Base-by-base conservation (phyloP, 2,113 vertebrate genomes). In the Menura novaehollandiae region DNA sequence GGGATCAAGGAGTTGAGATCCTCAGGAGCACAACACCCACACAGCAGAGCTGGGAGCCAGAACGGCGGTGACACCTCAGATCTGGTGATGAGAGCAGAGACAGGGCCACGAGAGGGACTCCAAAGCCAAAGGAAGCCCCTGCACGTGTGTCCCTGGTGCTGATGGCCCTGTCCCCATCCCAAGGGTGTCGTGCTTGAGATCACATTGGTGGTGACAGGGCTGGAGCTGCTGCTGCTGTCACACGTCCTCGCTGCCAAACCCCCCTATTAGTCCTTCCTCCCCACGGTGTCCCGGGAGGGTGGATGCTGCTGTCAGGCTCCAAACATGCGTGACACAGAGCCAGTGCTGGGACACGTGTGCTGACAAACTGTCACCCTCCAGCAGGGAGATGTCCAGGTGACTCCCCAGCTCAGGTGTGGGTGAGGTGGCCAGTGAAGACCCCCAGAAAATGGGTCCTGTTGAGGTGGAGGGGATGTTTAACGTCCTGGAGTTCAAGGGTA, bases 281-380 rank as follows among this genome's bases (percentile, higher is more conserved):
- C 2, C 68, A 86, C 84, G 3, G 0, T 28, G 53, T 81, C 44
- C 84, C 4, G 0, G 7, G 7, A 80, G 94, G 84, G 95, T 82
- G 90, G 90, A 69, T 91, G 95, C n/a, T 44, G 44, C 37, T 81
- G 85, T 93, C 94, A 95, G 15, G 20, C 37, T 89, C 37, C 43
- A 87, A 89, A 28, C 68, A 81, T 10, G 37, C 4, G 1, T 91
- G 95, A 95, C 37, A 5, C 49, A 55, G 73, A 46, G 63, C 35
- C 17, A 7, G 20, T 0, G 7, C 55, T 68, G 59, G 5, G 18
- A 41, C 44, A 66, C 32, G 33, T 9, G 26, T 4, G 76, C 15
- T 83, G 67, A 66, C 37, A 56, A 69, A 64, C 5, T 47, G 60
- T 27, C 73, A 19, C 10, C 62, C 59, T 49, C 46, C 88, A 62